These are phyloP conservation scores for Pontoporia blainvillei DNA, from an alignment of 2,113 vertebrate genomes.

Conservation along the genomic window DNA sequence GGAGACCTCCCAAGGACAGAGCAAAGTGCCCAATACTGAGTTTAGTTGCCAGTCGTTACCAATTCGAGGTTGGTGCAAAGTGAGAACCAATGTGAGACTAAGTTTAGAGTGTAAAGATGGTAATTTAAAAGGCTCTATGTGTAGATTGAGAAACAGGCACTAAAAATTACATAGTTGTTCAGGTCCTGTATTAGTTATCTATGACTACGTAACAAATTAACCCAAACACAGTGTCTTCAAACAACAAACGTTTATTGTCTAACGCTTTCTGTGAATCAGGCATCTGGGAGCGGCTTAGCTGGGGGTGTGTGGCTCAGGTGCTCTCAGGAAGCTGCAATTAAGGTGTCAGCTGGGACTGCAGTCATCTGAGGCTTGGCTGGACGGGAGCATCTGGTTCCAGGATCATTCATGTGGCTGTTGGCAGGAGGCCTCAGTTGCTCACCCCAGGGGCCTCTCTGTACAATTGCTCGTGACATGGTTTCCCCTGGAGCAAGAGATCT, in stretches of 20 bases:
- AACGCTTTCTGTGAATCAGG: background rate
- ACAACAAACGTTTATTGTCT: background rate
- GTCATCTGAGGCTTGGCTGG: background rate
- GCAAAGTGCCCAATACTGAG: background rate
- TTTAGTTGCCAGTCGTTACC: background rate
- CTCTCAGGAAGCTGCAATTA: background rate
- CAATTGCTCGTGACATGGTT: background rate
- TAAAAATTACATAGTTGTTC: background rate
- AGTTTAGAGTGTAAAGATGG: background rate
- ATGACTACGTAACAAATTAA: background rate
- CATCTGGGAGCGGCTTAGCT: background rate
- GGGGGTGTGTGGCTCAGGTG: background rate
- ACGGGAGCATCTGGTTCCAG: background rate
- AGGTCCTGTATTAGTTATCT: background rate
- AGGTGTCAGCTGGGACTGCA: background rate
- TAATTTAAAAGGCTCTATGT: background rate
- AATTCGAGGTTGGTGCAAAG: background rate
- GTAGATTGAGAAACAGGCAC: background rate
- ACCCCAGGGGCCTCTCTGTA: background rate
- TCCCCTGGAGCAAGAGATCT: background rate
- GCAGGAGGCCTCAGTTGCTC: background rate
- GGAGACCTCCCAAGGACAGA: background rate
- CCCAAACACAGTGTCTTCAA: background rate
- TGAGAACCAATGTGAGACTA: background rate
- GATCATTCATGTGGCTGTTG: background rate